Evolutionary conservation across 2,888 invertebrate species (phyloP), one percentile per base, ranked within the genome.

Genomic region (Caenorhabditis sp.): DNA sequence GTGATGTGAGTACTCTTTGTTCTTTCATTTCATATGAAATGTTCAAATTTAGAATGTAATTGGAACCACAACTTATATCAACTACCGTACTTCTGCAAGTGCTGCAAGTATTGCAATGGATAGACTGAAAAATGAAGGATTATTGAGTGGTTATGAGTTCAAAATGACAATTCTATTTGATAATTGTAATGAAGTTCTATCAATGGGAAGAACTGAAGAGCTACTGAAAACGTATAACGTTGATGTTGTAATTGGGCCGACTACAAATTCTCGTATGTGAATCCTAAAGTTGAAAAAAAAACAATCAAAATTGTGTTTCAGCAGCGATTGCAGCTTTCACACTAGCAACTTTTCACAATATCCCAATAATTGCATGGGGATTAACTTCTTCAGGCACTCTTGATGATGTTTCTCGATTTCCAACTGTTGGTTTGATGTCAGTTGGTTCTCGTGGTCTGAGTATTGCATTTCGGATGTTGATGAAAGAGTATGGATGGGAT

Each of bases 181-280:
- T 62, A 64, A 85, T 50, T 84, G 84, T 55, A 65, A 81, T 58
- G 79, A 83, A 36, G 37, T 74, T 17, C 19, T 60, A 10, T 75
- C 79, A 5, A 82, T 79, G 23, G 81, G 81, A 17, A 71, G 63
- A 54, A 66, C 79, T 1, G 69, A 69, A 10, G 62, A 74, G 26
- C 49, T 78, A 23, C 62, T 77, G 27, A 51, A 53, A 19, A 70
- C 71, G 3, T 49, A 76, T 49, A 54, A 70, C 14, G 76, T 81
- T 10, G 81, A 81, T 64, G 80, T 77, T 5, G 55, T 83, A 12
- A 64, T 83, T 43, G 82, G 83, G 1, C 83, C 82, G n/a, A 77
- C 80, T 12, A 81, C 82, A 19, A 81, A 74, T 58, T 72, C 63
- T 31, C 73, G 83, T 82, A 69, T n/a, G n/a, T n/a, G n/a, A n/a